These are phyloP conservation scores for Tipula helvola DNA, from an alignment of 2,888 invertebrate genomes.

Conservation along the genomic window DNA sequence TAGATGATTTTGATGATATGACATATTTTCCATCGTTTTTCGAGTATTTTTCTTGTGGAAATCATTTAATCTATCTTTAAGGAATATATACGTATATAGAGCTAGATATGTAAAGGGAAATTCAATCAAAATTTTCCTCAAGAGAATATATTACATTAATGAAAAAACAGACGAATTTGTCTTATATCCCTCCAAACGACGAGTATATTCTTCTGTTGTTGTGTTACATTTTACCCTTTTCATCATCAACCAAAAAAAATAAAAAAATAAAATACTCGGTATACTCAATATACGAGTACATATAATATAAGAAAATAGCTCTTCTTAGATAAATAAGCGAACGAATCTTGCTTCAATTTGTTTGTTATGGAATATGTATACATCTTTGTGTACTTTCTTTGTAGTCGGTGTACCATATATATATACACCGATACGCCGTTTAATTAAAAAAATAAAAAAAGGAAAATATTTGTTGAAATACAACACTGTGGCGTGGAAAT, in stretches of 20 bases:
- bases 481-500: not conserved
- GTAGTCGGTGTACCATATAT: not conserved
- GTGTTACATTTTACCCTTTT: not conserved
- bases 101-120: not conserved
- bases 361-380: not conserved
- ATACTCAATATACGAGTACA: not conserved
- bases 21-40: not conserved
- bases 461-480: not conserved
- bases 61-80: not conserved
- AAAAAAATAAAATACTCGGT: not conserved
- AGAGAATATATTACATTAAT: conserved; percentile 4
- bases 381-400: not conserved
- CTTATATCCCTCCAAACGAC: not conserved
- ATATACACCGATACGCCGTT: not conserved
- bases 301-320: not conserved
- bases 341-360: not conserved
- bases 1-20: not conserved
- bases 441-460: not conserved
- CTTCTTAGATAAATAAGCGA: not conserved
- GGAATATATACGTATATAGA: not conserved
- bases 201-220: not conserved
- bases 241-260: not conserved
- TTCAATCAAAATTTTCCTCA: conserved; percentile 4
- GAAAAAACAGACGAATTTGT: not conserved
- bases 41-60: not conserved